A percentile compares a stretch with the other conserved stretches of the same genome.
Conservation (phyloP, 2,113 vertebrate species). For the Panthera tigris region DNA sequence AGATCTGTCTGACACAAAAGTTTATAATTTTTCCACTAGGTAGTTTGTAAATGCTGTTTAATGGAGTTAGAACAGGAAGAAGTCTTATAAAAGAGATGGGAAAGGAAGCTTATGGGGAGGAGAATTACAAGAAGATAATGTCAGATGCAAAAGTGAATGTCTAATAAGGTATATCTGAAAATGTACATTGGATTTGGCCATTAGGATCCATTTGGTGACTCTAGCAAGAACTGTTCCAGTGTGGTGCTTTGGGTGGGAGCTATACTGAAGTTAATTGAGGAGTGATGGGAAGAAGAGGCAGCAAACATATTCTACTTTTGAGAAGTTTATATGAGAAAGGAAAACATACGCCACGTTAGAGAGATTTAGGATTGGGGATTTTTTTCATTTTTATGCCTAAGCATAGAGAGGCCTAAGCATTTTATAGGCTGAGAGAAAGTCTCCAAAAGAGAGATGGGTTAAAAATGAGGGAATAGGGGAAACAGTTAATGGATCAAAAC, state of each 20-base stretch:
- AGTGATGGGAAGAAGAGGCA: background rate
- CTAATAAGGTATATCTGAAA: background rate
- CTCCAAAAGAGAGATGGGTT: background rate
- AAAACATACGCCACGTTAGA: background rate
- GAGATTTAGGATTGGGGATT: background rate
- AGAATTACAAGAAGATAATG: conserved; percentile 14
- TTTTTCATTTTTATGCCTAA: background rate
- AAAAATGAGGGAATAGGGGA: background rate
- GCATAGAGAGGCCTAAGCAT: background rate
- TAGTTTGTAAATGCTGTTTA: conserved; percentile 34
- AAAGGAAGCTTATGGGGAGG: background rate
- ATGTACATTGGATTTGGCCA: background rate
- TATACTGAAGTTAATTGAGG: background rate
- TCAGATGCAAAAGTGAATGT: background rate
- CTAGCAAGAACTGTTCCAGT: background rate
- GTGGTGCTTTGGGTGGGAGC: background rate
- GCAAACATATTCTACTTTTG: background rate
- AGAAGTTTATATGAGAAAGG: conserved; percentile 36
- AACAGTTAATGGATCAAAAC: background rate
- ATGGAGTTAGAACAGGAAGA: background rate
- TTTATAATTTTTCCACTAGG: background rate
- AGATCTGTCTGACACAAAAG: background rate
- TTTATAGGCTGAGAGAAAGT: background rate
- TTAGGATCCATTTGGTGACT: conserved; percentile 21
- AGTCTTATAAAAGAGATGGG: background rate